Evolutionary conservation across 2,888 invertebrate species (phyloP), one percentile per base, ranked within the genome.

Genomic region (Romanomermis culicivorax): DNA sequence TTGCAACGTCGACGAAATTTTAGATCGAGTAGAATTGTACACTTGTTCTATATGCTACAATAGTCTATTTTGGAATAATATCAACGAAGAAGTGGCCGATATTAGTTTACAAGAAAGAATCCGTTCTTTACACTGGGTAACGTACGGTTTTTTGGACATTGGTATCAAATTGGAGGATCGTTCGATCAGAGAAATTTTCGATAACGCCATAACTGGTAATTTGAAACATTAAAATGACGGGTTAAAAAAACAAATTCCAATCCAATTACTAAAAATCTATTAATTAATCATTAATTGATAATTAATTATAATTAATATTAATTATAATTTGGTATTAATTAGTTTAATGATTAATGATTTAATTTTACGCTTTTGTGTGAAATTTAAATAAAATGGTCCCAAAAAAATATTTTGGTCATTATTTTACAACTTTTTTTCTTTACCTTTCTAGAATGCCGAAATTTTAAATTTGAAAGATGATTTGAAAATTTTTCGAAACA

Each of bases 81-180:
- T 87, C 1, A 80, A 80, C 43, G 93, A 95, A 67, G 88, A 93
- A 61, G 70, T 69, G 56, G 81, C 82, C 64, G 97, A 97, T 76
- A 78, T 93, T 42, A 79, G 79, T 47, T 80, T 95, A 67, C 93
- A 95, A 65, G 84, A 83, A 60, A 80, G 91, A 56, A 95, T 97
- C 64, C 80, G 95, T 51, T 85, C 86, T 68, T 75, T 99, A 55
- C 85, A 86, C 70, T 97, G 97, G 97, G 85, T 99, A 7, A 86
- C 86, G 56, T 83, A 87, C 52, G 80, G 83, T 59, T 88, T 91
- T 71, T 77, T 97, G 55, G 91, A 91, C 65, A 88, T 91, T 65
- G 79, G 81, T 63, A 82, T 97, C 59, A 85, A 88, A 14, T 49
- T 49, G 27, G 26, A 25, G 7, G 27, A 49, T 25, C 29, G 27